Conservation (phyloP, 1,140 invertebrate species). For the Lithobius niger region DNA sequence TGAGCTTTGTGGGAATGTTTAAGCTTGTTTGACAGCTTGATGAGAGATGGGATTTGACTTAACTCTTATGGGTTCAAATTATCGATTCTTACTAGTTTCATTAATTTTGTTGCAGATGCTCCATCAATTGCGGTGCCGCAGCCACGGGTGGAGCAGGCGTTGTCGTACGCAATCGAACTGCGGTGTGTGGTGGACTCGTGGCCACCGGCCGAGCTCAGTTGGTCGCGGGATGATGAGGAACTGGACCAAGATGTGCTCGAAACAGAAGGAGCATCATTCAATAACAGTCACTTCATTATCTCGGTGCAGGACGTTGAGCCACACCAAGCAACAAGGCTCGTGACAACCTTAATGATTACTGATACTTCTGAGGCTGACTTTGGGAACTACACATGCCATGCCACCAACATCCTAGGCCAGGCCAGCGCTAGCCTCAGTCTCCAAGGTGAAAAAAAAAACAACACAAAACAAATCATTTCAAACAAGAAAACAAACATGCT, state of each 20-base stretch:
- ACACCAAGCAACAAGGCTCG: background rate
- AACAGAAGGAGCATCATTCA: too few species aligned
- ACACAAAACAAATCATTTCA: background rate
- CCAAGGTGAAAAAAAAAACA: background rate
- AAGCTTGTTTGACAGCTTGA: too few species aligned
- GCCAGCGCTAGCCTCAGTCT: background rate
- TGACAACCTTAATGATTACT: background rate
- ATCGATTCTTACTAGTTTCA: too few species aligned
- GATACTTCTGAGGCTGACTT: background rate
- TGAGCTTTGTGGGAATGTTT: too few species aligned
- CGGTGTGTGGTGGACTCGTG: conserved; percentile 10
- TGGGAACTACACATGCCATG: conserved; percentile 15
- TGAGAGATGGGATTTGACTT: too few species aligned
- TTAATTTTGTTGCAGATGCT: conserved; percentile 1
- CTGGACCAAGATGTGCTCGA: background rate
- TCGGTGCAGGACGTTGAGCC: background rate
- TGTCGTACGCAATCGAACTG: conserved; percentile 4
- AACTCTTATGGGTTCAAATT: too few species aligned
- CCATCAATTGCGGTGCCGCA: background rate
- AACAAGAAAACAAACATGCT: background rate
- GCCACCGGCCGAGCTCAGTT: conserved; percentile 10
- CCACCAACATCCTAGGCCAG: conserved; percentile 8
- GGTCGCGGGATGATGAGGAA: conserved; percentile 9
- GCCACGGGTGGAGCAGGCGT: background rate
- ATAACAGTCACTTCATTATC: too few species aligned